Evolutionary conservation across 2,113 vertebrate species (phyloP).

Genomic region (human): DNA sequence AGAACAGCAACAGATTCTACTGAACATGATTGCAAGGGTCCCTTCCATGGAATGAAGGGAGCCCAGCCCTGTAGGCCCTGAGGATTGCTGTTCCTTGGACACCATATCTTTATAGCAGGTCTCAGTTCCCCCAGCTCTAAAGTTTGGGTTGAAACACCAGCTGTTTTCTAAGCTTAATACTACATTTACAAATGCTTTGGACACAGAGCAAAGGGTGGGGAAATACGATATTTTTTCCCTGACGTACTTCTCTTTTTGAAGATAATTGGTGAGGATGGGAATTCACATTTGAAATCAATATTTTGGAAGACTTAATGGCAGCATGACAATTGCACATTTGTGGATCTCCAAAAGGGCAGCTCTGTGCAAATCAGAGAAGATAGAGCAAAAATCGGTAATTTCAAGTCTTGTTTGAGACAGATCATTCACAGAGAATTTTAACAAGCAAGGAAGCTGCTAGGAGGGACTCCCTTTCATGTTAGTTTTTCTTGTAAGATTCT

Average conservation of each 20-base stretch:
- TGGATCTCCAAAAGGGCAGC: slow-evolving; percentile 48
- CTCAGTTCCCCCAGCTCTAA: not conserved
- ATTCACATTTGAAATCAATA: slow-evolving; percentile 50
- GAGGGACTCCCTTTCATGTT: not conserved
- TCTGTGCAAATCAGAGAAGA: slow-evolving; percentile 57
- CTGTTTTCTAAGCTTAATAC: not conserved
- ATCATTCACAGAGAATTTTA: slow-evolving; percentile 51
- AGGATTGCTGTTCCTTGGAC: not conserved
- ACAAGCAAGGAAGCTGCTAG: not conserved
- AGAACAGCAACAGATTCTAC: not conserved
- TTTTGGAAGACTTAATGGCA: slow-evolving; percentile 61
- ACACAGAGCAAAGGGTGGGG: not conserved
- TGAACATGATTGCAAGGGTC: too few species aligned
- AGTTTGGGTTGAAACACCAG: not conserved
- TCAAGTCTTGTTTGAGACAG: slow-evolving; percentile 52
- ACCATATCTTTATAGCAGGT: rapidly evolving
- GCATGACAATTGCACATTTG: slow-evolving; percentile 64
- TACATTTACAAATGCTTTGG: not conserved
- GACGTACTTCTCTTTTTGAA: slow-evolving; percentile 41
- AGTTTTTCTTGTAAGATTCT: not conserved
- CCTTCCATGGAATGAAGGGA: not conserved
- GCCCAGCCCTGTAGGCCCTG: rapidly evolving
- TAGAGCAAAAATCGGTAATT: slow-evolving; percentile 56
- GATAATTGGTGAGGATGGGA: slow-evolving; percentile 49
- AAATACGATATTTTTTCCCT: not conserved